Percentiles rank a stretch among this genome's conserved stretches.
Conservation (phyloP, 2,888 invertebrate genomes). For the Zygothrica quintamaculata region DNA sequence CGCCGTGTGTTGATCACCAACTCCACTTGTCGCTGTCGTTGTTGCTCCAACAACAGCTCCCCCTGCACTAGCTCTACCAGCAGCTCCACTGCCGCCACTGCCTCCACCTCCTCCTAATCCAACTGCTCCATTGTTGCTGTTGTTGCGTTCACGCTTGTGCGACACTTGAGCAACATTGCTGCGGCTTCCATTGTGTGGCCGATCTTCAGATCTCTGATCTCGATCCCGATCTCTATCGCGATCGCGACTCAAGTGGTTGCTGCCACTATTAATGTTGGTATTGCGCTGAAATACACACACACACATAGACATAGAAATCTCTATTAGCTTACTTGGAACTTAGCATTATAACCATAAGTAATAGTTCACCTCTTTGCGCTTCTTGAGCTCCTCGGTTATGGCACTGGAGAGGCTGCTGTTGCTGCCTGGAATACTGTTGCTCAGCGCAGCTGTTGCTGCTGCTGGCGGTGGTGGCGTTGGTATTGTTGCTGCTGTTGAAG, state of each 20-base stretch:
- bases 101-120: conserved; percentile 84
- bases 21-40: conserved; percentile 29
- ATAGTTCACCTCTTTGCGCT: conserved; percentile 88
- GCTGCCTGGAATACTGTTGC: conserved; percentile 55
- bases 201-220: conserved; percentile 48
- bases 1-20: conserved; percentile 88
- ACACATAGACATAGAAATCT: background rate
- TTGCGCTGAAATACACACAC: conserved; percentile 47
- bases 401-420: conserved; percentile 87
- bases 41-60: conserved; percentile 21
- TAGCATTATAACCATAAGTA: background rate
- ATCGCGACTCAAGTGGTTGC: conserved; percentile 48
- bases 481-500: conserved; percentile 9
- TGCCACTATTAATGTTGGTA: conserved; percentile 44
- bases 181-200: conserved; percentile 47
- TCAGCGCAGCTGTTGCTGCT: conserved; percentile 6
- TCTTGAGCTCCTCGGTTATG: conserved; percentile 89
- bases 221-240: conserved; percentile 35
- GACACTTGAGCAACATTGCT: conserved; percentile 63
- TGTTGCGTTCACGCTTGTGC: conserved; percentile 86
- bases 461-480: conserved; percentile 15
- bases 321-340: conserved; percentile 2
- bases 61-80: conserved; percentile 84
- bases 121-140: conserved; percentile 76
- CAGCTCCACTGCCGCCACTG: conserved; percentile 85